Evolutionary conservation across 2,797 vertebrate species (phyloP).

Genomic region (Emydoidea blandingii): DNA sequence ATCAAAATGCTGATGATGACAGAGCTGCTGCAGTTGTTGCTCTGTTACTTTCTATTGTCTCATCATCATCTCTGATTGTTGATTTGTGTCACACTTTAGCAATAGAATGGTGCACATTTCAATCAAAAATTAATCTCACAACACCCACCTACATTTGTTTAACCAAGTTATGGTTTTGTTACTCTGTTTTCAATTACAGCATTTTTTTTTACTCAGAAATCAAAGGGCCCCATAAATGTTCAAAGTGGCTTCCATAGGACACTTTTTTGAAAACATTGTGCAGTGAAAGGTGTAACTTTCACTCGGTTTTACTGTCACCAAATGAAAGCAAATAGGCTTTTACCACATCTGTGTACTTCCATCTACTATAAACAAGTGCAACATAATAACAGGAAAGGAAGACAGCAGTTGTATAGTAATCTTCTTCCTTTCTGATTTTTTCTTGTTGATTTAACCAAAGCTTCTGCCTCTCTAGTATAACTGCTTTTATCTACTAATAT

Average conservation of each 20-base stretch:
- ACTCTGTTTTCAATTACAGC: not conserved
- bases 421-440: not conserved
- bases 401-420: accelerated
- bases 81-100: not conserved
- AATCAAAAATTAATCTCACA: not conserved
- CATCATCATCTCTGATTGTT: not conserved
- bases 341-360: not conserved
- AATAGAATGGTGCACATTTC: not conserved
- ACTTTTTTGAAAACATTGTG: not conserved
- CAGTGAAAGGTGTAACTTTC: not conserved
- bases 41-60: not conserved
- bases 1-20: not conserved
- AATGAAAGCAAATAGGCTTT: not conserved
- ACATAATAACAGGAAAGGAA: not conserved
- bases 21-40: not conserved
- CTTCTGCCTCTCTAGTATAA: not conserved
- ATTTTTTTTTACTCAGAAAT: not conserved
- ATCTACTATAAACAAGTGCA: not conserved
- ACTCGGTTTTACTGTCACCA: not conserved
- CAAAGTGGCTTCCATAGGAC: not conserved
- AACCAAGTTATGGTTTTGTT: not conserved
- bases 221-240: not conserved
- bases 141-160: not conserved
- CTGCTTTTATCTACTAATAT: not conserved
- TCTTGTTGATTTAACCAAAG: not conserved